Percentiles rank a stretch among this genome's conserved stretches.
phyloP scores from a whole-genome alignment of 2,888 invertebrate genomes.

The Rhimphoctona megacephalus region DNA sequence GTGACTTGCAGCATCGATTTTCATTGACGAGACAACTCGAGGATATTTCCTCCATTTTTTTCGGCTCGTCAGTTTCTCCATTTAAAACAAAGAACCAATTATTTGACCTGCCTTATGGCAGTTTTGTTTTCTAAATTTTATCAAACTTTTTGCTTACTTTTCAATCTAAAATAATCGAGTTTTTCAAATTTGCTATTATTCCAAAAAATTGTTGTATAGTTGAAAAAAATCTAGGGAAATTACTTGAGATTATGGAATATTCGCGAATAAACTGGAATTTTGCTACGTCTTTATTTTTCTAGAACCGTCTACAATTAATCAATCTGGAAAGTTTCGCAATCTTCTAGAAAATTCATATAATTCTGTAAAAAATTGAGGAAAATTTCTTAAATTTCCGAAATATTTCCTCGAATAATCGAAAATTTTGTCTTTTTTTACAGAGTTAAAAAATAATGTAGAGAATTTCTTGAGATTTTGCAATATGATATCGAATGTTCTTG shows the following conservation, averaged over 20 bases:
- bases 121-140: not conserved
- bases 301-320: too few relatives aligned
- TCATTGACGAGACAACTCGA: not conserved
- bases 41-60: constrained; percentile 5
- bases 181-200: not conserved
- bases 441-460: too few relatives aligned
- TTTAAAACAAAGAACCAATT: not conserved
- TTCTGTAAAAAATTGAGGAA: too few relatives aligned
- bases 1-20: not conserved
- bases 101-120: too few relatives aligned
- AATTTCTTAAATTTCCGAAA: too few relatives aligned
- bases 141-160: not conserved
- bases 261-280: not conserved
- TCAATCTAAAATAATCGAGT: not conserved
- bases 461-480: not conserved
- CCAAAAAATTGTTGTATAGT: not conserved
- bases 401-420: too few relatives aligned
- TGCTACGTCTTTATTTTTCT: too few relatives aligned
- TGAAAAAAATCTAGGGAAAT: not conserved
- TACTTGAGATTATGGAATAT: not conserved
- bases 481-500: not conserved
- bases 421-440: too few relatives aligned
- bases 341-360: too few relatives aligned
- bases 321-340: too few relatives aligned
- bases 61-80: not conserved